Conservation (phyloP, 2,113 vertebrate species). For the Coptodon rendalli region DNA sequence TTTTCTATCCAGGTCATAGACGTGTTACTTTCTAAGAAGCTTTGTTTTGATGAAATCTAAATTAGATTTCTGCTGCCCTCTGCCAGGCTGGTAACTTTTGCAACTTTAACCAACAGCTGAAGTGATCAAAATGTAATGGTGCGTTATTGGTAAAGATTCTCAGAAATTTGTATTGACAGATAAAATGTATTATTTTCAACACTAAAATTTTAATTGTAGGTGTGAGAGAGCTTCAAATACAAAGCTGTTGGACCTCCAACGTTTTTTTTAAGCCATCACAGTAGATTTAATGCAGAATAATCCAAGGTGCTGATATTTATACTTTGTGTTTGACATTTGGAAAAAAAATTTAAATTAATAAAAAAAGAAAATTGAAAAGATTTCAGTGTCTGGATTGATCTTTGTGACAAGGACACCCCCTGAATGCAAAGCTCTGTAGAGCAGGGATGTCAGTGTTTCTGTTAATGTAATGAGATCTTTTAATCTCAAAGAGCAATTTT, state of each 20-base stretch:
- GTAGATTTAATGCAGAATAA: not conserved
- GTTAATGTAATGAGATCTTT: not conserved
- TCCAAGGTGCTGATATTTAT: not conserved
- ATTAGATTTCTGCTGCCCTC: not conserved
- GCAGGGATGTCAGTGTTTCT: not conserved
- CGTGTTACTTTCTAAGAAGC: not conserved
- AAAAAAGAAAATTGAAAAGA: not conserved
- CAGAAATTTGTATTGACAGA: not conserved
- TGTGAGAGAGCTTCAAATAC: not conserved
- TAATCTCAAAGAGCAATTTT: not conserved
- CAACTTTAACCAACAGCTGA: not conserved
- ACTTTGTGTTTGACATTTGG: not conserved
- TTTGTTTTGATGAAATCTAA: not conserved
- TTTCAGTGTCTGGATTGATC: not conserved
- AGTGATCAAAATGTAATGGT: not conserved
- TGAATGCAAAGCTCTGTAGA: not conserved
- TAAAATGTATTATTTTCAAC: not conserved
- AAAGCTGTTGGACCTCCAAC: not conserved
- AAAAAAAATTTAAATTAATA: not conserved
- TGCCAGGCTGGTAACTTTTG: not conserved
- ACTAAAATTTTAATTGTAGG: not conserved
- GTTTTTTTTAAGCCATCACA: not conserved
- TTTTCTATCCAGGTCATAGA: not conserved
- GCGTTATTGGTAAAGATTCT: not conserved
- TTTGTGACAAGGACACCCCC: not conserved